Evolutionary conservation across 2,113 vertebrate genomes (phyloP).

Genomic region (Oncorhynchus nerka): DNA sequence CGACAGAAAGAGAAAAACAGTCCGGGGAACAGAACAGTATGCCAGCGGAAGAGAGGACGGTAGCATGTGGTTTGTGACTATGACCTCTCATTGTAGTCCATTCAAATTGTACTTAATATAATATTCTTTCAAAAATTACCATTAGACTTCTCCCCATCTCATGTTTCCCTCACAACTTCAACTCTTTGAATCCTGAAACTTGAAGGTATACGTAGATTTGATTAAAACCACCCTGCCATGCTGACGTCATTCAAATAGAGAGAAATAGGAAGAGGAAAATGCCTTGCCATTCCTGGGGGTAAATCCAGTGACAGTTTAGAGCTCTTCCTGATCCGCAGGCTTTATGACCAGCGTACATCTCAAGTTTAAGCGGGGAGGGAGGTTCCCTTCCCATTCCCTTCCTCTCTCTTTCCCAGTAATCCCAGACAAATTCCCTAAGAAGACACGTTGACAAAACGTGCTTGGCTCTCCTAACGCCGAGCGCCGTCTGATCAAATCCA

Average conservation of each 20-base stretch:
- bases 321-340: slow-evolving; percentile 4
- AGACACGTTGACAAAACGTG: slow-evolving; percentile 2
- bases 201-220: neutral
- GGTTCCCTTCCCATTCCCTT: neutral
- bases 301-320: neutral
- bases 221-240: slow-evolving; percentile 6
- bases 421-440: slow-evolving; percentile 34
- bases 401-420: slow-evolving; percentile 13
- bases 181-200: neutral
- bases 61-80: too few species aligned
- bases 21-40: too few species aligned
- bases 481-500: slow-evolving; percentile 51
- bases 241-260: neutral
- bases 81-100: too few species aligned
- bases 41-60: too few species aligned
- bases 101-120: too few species aligned
- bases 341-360: neutral
- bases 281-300: slow-evolving; percentile 4
- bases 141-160: neutral
- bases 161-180: neutral
- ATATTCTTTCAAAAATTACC: neutral
- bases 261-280: neutral
- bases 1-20: too few species aligned
- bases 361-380: slow-evolving; percentile 10
- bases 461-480: slow-evolving; percentile 17